These are phyloP conservation scores for Caenorhabditis inopinata DNA, from an alignment of 1,140 invertebrate genomes.

Conservation along the genomic window DNA sequence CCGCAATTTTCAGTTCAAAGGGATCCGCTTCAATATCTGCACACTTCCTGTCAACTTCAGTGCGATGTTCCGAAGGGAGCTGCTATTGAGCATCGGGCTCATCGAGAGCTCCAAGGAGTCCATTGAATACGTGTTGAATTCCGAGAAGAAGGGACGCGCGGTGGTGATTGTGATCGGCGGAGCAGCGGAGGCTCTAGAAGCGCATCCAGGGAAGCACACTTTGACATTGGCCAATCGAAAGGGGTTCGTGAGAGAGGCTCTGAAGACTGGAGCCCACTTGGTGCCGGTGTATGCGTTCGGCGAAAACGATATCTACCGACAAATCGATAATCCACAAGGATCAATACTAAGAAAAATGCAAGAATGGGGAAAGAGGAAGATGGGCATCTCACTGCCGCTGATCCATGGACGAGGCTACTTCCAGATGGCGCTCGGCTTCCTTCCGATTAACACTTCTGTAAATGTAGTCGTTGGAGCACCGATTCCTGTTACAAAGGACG, in stretches of 20 bases:
- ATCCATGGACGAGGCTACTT: conserved; percentile 66
- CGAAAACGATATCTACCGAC: conserved; percentile 83
- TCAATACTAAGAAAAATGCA: conserved; percentile 75
- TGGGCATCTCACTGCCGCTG: conserved; percentile 71
- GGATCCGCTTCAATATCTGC: conserved; percentile 67
- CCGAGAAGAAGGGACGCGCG: conserved; percentile 61
- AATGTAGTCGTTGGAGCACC: conserved; percentile 72
- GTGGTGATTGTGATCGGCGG: conserved; percentile 62
- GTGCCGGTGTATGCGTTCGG: conserved; percentile 80
- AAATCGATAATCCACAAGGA: conserved; percentile 75
- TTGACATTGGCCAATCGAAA: conserved; percentile 66
- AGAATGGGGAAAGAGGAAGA: conserved; percentile 38
- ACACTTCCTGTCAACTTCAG: conserved; percentile 71
- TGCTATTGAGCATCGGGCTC: conserved; percentile 69
- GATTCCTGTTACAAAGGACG: conserved; percentile 36
- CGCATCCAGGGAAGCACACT: conserved; percentile 63
- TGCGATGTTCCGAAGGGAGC: conserved; percentile 79
- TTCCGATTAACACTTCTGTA: conserved; percentile 78
- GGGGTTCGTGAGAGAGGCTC: conserved; percentile 67
- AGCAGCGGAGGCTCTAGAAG: conserved; percentile 68
- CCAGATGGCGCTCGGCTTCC: conserved; percentile 73
- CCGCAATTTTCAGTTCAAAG: conserved; percentile 25
- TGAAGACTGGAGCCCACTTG: conserved; percentile 65
- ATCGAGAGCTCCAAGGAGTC: conserved; percentile 49
- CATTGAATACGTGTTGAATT: conserved; percentile 73